Evolutionary conservation across 2,888 invertebrate genomes (phyloP), one percentile per base, ranked within the genome.

Genomic region (Agonopterix alstromeriana): DNA sequence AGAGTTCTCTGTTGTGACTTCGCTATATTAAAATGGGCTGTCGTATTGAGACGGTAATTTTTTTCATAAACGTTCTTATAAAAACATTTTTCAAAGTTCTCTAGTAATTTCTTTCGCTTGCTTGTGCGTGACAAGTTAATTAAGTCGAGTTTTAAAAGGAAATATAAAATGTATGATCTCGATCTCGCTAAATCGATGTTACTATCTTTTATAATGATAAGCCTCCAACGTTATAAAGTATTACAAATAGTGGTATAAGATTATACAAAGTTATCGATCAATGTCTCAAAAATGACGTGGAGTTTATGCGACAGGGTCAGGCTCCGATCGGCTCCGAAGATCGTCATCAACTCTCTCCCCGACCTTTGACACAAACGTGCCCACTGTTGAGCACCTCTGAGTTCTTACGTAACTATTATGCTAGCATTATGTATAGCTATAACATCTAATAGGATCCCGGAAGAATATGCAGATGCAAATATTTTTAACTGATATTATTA

Each of bases 321-420:
- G 45, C 47, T 46, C 60, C 5, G 27, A 27, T 27, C 27, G 27
- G 27, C 27, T 27, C 27, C 5, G 27, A 64, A 61, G 64, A 60
- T 65, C 63, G 65, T 58, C 58, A 63, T 52, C 58, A 58, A 65
- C 79, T 79, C 72, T 82, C 81, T 73, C 78, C 58, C 41, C 59
- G 71, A 78, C 73, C 80, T 76, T 62, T 74, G 71, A 69, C 49
- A 14, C 27, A 8, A 35, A 43, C 12, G 9, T 36, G 9, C 27
- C 17, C 35, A 10, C 36, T 40, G 41, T 10, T 10, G 46, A 35
- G 46, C 41, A 40, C 11, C 46, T 46, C 41, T 46, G 46, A 27
- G 27, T 27, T 10, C 40, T 47, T 48, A 51, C 36, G 46, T 35
- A 48, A 50, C 38, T 35, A 12, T 48, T 48, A 49, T 43, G 49